Conservation (phyloP, 1,140 invertebrate genomes). For the Temnothorax longispinosus region DNA sequence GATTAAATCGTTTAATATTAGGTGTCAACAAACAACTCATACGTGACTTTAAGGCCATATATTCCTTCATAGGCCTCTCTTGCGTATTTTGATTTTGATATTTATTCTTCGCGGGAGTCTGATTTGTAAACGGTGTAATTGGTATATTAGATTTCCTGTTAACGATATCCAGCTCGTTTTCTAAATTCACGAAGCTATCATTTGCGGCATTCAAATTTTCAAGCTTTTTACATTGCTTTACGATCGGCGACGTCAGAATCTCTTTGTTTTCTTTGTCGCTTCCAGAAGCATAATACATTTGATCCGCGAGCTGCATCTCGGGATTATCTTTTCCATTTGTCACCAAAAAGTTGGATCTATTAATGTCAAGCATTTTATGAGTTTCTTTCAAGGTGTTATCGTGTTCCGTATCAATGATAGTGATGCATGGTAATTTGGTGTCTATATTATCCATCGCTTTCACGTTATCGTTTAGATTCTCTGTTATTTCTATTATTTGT, state of each 20-base stretch:
- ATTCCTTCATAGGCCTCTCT: constrained; percentile 70
- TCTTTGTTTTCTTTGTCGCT: constrained; percentile 50
- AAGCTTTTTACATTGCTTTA: neutral
- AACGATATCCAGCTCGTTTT: constrained; percentile 47
- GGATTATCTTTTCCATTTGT: neutral
- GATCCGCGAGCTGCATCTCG: neutral
- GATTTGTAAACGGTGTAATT: neutral
- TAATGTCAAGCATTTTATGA: neutral
- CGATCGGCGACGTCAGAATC: neutral
- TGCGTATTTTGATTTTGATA: constrained; percentile 27
- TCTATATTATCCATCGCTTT: neutral
- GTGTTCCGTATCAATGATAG: neutral
- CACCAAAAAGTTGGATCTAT: neutral
- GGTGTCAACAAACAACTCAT: constrained; percentile 75
- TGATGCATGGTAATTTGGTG: neutral
- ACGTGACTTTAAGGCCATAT: constrained; percentile 74
- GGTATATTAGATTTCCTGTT: neutral
- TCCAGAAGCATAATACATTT: neutral
- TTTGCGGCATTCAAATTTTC: neutral
- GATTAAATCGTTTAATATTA: constrained; percentile 66
- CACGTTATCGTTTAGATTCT: neutral
- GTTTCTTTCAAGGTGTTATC: neutral
- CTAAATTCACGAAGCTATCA: constrained; percentile 61
- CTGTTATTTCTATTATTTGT: neutral
- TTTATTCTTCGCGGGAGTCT: neutral